phyloP scores from a whole-genome alignment of 2,113 vertebrate species.

The Taurulus bubalis region DNA sequence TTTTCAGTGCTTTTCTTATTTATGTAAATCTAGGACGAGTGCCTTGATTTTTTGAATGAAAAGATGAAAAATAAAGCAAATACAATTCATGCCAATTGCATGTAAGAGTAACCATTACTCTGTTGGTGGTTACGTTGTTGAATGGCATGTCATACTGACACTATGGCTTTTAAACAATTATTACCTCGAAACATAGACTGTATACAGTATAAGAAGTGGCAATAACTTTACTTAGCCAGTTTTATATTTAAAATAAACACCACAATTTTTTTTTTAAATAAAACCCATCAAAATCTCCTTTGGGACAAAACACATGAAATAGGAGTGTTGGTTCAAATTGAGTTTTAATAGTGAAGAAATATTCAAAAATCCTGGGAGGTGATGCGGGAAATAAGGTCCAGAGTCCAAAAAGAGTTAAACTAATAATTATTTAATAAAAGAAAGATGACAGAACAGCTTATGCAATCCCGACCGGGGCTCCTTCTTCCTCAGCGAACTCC shows the following conservation, averaged over 20 bases:
- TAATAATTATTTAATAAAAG: no score
- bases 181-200: neutral
- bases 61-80: neutral
- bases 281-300: neutral
- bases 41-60: neutral
- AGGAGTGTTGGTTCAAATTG: neutral
- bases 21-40: neutral
- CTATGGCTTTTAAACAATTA: neutral
- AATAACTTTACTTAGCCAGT: no score
- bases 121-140: neutral
- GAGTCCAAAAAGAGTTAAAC: no score
- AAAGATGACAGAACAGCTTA: no score
- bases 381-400: no score
- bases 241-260: no score
- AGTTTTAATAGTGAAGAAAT: no score
- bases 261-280: neutral
- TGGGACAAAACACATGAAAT: neutral
- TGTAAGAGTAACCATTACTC: neutral
- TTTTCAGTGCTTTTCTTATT: constrained; percentile 2
- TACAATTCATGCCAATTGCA: neutral
- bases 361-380: no score
- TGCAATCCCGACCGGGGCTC: no score
- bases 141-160: neutral
- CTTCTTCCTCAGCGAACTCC: no score
- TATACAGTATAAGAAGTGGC: neutral